Percentiles rank a stretch among this genome's conserved stretches.
These are phyloP conservation scores for Parus major DNA, from an alignment of 2,113 vertebrate genomes.

Conservation along the genomic window DNA sequence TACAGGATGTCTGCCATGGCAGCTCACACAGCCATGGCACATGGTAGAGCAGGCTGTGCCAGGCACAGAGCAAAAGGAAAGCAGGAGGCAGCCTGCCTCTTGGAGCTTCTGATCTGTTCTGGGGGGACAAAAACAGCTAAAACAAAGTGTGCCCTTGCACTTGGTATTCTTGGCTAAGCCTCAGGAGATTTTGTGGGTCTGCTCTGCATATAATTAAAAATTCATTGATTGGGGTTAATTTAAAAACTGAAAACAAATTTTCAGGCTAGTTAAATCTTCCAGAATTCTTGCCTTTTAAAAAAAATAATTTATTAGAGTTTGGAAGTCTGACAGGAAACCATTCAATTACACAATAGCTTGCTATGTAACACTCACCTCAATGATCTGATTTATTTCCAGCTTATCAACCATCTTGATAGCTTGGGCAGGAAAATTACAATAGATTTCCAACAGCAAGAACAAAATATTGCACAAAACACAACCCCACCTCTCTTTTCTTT, in stretches of 20 bases:
- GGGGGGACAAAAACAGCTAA: neutral
- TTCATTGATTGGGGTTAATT: constrained; percentile 52
- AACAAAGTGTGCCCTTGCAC: neutral
- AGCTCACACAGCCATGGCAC: neutral
- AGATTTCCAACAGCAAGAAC: constrained; percentile 15
- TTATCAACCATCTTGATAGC: constrained; percentile 2
- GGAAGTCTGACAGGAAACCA: neutral
- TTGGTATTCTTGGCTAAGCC: neutral
- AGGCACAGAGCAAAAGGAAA: neutral
- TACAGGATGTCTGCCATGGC: neutral
- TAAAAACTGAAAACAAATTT: constrained; percentile 38
- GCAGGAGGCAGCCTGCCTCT: neutral
- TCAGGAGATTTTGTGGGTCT: constrained; percentile 7
- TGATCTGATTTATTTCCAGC: constrained; percentile 12
- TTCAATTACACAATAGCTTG: neutral
- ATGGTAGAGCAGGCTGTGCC: neutral
- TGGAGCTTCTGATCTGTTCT: neutral
- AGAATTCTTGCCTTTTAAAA: neutral
- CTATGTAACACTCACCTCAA: neutral
- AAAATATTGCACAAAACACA: neutral
- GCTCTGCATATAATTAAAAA: constrained; percentile 28
- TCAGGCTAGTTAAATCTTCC: constrained; percentile 48
- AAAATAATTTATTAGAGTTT: neutral
- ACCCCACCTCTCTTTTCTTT: neutral
- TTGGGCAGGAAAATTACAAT: neutral